These are phyloP conservation scores for Mirza zaza DNA, from an alignment of 2,113 vertebrate species.

Conservation along the genomic window DNA sequence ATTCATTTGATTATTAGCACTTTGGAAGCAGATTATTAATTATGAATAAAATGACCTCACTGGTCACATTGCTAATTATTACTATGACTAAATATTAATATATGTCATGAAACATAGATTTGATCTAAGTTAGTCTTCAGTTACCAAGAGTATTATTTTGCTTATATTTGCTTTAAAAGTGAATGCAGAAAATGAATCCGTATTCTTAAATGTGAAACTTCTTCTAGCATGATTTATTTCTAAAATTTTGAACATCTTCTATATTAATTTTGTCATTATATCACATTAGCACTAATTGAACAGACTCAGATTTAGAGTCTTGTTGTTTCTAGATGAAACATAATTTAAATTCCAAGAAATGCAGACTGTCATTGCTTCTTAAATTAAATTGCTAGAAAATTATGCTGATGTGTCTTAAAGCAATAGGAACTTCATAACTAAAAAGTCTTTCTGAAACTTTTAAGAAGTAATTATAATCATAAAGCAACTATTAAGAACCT, in stretches of 20 bases:
- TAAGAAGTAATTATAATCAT: background rate
- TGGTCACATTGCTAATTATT: background rate
- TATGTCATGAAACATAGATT: background rate
- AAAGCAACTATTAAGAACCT: background rate
- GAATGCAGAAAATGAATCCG: background rate
- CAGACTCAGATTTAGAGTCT: constrained; percentile 21
- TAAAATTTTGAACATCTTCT: constrained; percentile 39
- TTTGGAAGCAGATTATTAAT: background rate
- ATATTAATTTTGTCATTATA: constrained; percentile 50
- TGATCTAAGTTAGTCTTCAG: background rate
- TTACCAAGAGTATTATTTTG: background rate
- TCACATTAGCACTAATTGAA: constrained; percentile 69
- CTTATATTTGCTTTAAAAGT: constrained; percentile 19
- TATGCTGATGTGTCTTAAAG: constrained; percentile 46
- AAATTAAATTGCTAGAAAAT: constrained; percentile 61
- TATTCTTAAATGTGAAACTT: constrained; percentile 16
- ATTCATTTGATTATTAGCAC: background rate
- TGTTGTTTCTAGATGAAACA: constrained; percentile 59
- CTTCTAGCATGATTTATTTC: constrained; percentile 41
- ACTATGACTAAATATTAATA: background rate
- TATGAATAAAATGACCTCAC: background rate
- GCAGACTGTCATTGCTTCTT: background rate
- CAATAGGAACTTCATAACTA: constrained; percentile 30
- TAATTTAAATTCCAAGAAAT: constrained; percentile 63
- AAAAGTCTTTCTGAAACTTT: constrained; percentile 13